Evolutionary conservation across 2,888 invertebrate species (phyloP), one percentile per base, ranked within the genome.

Genomic region (Drosophila affinis): DNA sequence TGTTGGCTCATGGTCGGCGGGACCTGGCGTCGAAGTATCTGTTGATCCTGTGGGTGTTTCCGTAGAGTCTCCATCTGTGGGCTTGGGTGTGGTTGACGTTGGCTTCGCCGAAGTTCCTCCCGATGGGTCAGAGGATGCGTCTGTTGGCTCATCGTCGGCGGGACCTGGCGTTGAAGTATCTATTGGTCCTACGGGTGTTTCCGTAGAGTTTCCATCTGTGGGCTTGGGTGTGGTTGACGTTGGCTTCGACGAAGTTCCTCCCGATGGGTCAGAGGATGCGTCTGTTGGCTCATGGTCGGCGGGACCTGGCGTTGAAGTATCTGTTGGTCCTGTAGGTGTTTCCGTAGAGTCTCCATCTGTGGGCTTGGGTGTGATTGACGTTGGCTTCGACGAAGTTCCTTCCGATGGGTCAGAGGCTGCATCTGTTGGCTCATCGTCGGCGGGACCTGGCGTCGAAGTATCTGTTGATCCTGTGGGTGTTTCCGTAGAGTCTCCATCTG

Each of bases 1-100:
- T 21, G 21, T 21, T 21, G 21, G 21, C 21, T 21, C 65, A 10
- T 67, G 39, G 39, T 53, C 55, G 9, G 65, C 63, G 5, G 65
- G 14, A 2, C 2, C 14, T 39, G 39, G 39, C 14, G 34, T 39
- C 14, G 39, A 39, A 14, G 39, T 34, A 12, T 3, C 10, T 12
- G 12, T 34, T 12, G 63, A 18, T 65, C 63, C 64, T 55, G 51
- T 9, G 64, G 65, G 17, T 65, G 34, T 65, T 10, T 65, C 64
- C 6, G 64, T 65, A 18, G 29, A 29, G 9, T 64, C 34, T 7
- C 56, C 64, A 12, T 65, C 65, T 12, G 34, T 34, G 24, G 71
- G 55, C 46, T 59, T 54, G 18, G 47, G 55, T 6, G 70, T 51
- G 21, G 55, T 27, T 14, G 39, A 12, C 3, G n/a, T 45, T 12